Evolutionary conservation across 2,113 vertebrate genomes (phyloP), one percentile per base, ranked within the genome.

Genomic region (Enhydra lutris): DNA sequence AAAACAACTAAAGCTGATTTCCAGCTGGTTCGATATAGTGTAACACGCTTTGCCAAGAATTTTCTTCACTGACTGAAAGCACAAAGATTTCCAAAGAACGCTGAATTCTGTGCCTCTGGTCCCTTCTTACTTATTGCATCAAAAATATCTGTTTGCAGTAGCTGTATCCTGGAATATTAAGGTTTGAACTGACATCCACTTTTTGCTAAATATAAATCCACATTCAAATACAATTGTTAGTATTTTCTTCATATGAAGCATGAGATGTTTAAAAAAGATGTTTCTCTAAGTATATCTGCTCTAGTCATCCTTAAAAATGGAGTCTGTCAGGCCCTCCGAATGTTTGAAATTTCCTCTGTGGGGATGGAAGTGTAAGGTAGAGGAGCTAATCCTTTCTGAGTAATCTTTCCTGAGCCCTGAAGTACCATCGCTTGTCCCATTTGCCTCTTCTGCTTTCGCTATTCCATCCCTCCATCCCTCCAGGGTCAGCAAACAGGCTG

Each of bases 1-100:
- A 74, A 93, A 94, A 89, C 65, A 98, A n/a, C 52, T 82, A 23
- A 63, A 55, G 23, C 34, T 73, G 26, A 90, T 91, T 97, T 81
- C 42, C 3, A 63, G 20, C 10, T 74, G 34, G 17, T 91, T 93
- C 29, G 52, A 20, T 47, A 11, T 34, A 21, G 47, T 36, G 0
- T 59, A n/a, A 83, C 67, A 31, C 14, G 4, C 6, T 83, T 95
- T 93, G 20, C 21, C n/a, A 89, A 71, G 7, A 1, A 81, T 67
- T 82, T 97, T 67, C 65, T 92, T 89, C 13, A 84, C 3, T 45
- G 36, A 91, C 26, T 71, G 36, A 93, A 94, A 92, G 31, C 23
- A 80, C 67, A 65, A 61, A 42, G 52, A 67, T 39, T 59, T 71
- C 20, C 24, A 42, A 73, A 85, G 69, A 31, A 96, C 34, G 5